phyloP scores from a whole-genome alignment of 2,888 invertebrate genomes.

The Chrysina gloriosa region DNA sequence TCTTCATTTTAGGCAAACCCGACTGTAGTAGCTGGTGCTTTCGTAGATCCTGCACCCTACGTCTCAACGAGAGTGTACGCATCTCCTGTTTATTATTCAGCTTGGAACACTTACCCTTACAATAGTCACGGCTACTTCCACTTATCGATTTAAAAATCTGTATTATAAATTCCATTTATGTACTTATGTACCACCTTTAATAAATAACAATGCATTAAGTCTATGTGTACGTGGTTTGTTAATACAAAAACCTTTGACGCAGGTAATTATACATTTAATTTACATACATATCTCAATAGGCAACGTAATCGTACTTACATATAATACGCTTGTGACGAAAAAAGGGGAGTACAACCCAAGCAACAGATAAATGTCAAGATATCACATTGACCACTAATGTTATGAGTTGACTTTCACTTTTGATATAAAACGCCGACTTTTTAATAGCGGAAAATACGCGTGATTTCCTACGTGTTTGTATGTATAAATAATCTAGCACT shows the following conservation, averaged over 20 bases:
- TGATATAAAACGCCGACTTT: neutral
- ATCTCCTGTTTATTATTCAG: conserved; percentile 9
- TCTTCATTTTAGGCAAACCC: conserved; percentile 7
- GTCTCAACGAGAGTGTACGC: conserved; percentile 8
- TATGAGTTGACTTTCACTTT: conserved; percentile 12
- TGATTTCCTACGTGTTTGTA: neutral
- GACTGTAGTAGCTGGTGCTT: conserved; percentile 3
- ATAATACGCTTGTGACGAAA: neutral
- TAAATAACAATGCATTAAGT: conserved; percentile 14
- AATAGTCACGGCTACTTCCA: neutral
- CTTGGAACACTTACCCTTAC: conserved; percentile 15
- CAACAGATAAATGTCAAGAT: conserved; percentile 14
- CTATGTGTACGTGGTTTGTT: neutral
- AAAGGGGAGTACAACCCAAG: neutral
- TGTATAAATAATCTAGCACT: neutral
- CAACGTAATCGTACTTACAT: neutral
- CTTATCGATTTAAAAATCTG: neutral
- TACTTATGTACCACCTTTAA: neutral
- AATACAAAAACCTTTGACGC: neutral
- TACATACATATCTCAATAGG: neutral
- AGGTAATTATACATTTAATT: neutral
- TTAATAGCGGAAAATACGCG: neutral
- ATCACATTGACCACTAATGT: conserved; percentile 16
- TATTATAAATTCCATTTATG: neutral
- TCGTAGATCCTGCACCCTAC: conserved; percentile 8